Base-by-base conservation (phyloP, 2,797 vertebrate genomes). In the Protonibea diacanthus region DNA sequence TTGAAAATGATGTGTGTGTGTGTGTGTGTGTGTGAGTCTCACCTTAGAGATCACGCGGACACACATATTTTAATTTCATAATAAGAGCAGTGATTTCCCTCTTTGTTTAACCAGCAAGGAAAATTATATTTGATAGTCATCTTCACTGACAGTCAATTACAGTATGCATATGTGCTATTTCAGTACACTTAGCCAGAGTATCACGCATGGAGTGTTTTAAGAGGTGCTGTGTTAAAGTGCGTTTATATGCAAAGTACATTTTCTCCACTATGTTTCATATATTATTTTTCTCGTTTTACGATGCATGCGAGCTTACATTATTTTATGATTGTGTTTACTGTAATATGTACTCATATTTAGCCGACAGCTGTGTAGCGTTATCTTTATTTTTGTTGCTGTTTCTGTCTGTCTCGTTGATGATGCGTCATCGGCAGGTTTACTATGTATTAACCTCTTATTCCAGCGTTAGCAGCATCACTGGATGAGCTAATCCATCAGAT, bases 401-500 rank as follows among this genome's bases (percentile, higher is more conserved):
- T 58, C 23, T 5, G 2, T 44, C 20, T n/a, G n/a, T 70, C 9
- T 70, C 6, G 6, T 10, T 0, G 13, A n/a, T 60, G 65, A 13
- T 23, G 45, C 25, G 8, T 29, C 71, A 66, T 60, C 60, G 5
- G 38, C 51, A 80, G 53, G 65, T 83, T 86, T 79, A 45, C 55
- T 60, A 1, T 59, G 66, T 71, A 66, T 70, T 74, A 57, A 76
- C 71, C 51, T 82, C 58, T 45, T 64, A 63, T 66, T 77, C 58
- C 40, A 67, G 58, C 0, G 78, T 44, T 63, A 62, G 74, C 59
- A 71, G 81, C 70, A 76, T 69, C 76, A 58, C 68, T 29, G 59
- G 61, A 74, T 68, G 5, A 58, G 40, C 78, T 86, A 84, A 88
- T 83, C 87, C 81, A 78, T 60, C 64, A 80, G 44, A 88, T 87